Conservation (phyloP, 1,140 invertebrate genomes). For the Micrasema minimum region DNA sequence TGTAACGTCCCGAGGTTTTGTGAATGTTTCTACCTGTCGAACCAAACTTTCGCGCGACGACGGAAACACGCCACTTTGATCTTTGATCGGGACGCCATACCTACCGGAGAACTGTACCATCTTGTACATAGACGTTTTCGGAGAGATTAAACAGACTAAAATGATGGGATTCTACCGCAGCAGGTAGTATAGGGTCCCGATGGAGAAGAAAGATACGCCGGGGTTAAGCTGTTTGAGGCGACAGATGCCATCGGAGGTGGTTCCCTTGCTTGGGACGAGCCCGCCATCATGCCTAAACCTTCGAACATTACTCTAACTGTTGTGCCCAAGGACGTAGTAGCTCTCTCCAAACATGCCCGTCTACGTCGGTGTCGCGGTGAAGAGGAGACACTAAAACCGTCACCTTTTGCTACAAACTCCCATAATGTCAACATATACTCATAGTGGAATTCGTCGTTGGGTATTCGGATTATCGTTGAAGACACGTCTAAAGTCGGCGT, state of each 20-base stretch:
- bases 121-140: constrained; percentile 82
- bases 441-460: constrained; percentile 92
- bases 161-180: constrained; percentile 95
- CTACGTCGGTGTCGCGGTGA: constrained; percentile 66
- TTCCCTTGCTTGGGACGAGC: constrained; percentile 99
- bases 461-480: constrained; percentile 94
- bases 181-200: constrained; percentile 80
- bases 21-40: constrained; percentile 63
- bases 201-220: constrained; percentile 84
- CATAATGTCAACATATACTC: constrained; percentile 97
- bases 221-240: constrained; percentile 93
- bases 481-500: constrained; percentile 83
- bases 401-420: constrained; percentile 87
- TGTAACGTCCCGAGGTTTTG: constrained; percentile 66
- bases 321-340: constrained; percentile 82
- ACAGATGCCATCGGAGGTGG: constrained; percentile 92
- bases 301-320: constrained; percentile 90
- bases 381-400: constrained; percentile 71
- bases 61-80: constrained; percentile 78
- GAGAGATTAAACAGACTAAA: constrained; percentile 92
- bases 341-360: constrained; percentile 96
- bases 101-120: constrained; percentile 72
- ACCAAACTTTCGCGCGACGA: constrained; percentile 71
- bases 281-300: constrained; percentile 92
- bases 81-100: constrained; percentile 72